These are phyloP conservation scores for Calyptomena viridis DNA, from an alignment of 2,113 vertebrate species.

Conservation along the genomic window DNA sequence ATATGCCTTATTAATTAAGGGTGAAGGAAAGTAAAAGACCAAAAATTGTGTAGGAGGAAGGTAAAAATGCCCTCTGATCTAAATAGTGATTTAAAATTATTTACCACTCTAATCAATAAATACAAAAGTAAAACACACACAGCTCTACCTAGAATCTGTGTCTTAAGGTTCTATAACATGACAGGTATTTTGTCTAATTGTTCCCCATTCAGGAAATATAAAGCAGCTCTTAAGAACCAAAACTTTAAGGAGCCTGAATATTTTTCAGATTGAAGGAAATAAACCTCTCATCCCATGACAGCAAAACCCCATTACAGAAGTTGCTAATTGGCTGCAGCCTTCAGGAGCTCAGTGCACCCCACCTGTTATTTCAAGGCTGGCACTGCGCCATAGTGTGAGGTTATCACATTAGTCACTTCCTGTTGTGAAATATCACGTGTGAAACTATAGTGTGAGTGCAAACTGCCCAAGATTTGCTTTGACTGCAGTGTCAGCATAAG, in stretches of 20 bases:
- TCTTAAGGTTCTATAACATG: background rate
- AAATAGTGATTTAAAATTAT: background rate
- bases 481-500: background rate
- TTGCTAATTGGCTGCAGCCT: conserved; percentile 13
- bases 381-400: background rate
- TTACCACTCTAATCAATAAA: background rate
- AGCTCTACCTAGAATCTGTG: background rate
- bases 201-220: background rate
- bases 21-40: background rate
- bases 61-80: background rate
- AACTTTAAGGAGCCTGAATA: background rate
- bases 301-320: background rate
- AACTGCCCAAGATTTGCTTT: background rate
- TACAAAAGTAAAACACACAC: background rate
- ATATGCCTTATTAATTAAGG: background rate
- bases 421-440: background rate
- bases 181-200: background rate
- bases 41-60: background rate
- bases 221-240: background rate
- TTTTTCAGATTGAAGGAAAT: background rate
- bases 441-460: background rate
- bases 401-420: conserved; percentile 18
- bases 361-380: background rate
- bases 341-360: background rate
- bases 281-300: background rate